Evolutionary conservation across 92 coral and sea anemone species (phyloP).

Genomic region (Palythoa grandis): DNA sequence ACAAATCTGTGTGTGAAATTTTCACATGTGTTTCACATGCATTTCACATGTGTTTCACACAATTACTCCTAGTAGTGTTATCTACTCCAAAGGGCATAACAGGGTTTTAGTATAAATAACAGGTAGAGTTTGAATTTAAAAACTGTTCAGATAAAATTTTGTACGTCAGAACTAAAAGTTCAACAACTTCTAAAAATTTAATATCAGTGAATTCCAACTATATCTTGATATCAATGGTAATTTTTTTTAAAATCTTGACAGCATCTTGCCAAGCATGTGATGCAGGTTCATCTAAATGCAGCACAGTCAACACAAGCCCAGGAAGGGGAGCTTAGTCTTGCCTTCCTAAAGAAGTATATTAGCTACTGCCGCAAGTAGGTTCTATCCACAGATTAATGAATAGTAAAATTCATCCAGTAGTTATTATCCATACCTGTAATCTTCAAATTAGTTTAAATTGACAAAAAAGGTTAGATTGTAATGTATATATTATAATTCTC

Average conservation of each 20-base stretch:
- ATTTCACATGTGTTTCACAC: too few relatives aligned
- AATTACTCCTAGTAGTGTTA: too few relatives aligned
- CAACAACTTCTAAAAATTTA: too few relatives aligned
- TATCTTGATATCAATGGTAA: neutral
- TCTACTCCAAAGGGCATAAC: too few relatives aligned
- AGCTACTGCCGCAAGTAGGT: constrained; percentile 90
- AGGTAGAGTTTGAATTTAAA: neutral
- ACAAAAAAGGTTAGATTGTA: too few relatives aligned
- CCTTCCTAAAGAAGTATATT: constrained; percentile 91
- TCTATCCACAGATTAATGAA: neutral
- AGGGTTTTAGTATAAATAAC: neutral
- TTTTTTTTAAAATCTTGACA: constrained; percentile 17
- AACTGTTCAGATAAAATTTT: too few relatives aligned
- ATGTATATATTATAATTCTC: too few relatives aligned
- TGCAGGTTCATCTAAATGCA: constrained; percentile 99
- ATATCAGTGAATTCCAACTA: too few relatives aligned
- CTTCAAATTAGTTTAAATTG: too few relatives aligned
- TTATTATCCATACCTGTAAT: neutral
- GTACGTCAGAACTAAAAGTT: too few relatives aligned
- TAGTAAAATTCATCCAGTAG: neutral
- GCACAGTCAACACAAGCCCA: constrained; percentile 91
- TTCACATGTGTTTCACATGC: too few relatives aligned
- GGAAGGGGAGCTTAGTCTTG: constrained; percentile 92
- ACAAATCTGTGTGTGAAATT: too few relatives aligned
- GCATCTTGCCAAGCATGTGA: constrained; percentile 98